Evolutionary conservation across 2,888 invertebrate species (phyloP).

Genomic region (Heliothis peltigera): DNA sequence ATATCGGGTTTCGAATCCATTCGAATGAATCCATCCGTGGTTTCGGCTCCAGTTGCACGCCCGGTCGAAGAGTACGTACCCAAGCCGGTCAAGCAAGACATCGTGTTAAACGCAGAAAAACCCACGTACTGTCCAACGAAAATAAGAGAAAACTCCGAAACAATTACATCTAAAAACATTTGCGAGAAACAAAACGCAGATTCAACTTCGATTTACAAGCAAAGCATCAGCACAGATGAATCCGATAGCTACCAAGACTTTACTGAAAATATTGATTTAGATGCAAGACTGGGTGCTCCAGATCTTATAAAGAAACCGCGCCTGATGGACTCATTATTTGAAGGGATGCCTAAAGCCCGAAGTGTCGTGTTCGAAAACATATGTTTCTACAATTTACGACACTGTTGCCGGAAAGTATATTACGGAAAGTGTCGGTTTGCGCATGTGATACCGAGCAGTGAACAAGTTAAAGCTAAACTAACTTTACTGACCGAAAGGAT

Average conservation of each 20-base stretch:
- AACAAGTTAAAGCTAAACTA: conserved; percentile 56
- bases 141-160: conserved; percentile 27
- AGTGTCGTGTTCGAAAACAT: conserved; percentile 68
- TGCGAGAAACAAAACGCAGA: conserved; percentile 80
- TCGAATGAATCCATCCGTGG: conserved; percentile 56
- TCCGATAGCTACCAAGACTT: conserved; percentile 34
- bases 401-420: conserved; percentile 65
- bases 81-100: conserved; percentile 48
- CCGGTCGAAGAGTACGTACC: conserved; percentile 74
- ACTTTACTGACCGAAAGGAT: conserved; percentile 56
- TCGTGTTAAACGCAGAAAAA: conserved; percentile 36
- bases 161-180: conserved; percentile 36
- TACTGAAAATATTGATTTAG: conserved; percentile 39
- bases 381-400: conserved; percentile 74
- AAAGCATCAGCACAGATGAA: conserved; percentile 46
- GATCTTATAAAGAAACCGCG: conserved; percentile 30
- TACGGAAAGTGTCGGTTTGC: conserved; percentile 64
- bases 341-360: conserved; percentile 34
- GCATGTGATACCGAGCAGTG: conserved; percentile 60
- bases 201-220: conserved; percentile 74
- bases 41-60: conserved; percentile 9
- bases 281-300: conserved; percentile 22
- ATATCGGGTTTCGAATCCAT: conserved; percentile 78
- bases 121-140: conserved; percentile 71
- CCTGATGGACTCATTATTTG: conserved; percentile 50